Evolutionary conservation across 35 echinoderm and acorn worm genomes (phyloP), one percentile per base, ranked within the genome.

Genomic region (Heliocidaris tuberculata): DNA sequence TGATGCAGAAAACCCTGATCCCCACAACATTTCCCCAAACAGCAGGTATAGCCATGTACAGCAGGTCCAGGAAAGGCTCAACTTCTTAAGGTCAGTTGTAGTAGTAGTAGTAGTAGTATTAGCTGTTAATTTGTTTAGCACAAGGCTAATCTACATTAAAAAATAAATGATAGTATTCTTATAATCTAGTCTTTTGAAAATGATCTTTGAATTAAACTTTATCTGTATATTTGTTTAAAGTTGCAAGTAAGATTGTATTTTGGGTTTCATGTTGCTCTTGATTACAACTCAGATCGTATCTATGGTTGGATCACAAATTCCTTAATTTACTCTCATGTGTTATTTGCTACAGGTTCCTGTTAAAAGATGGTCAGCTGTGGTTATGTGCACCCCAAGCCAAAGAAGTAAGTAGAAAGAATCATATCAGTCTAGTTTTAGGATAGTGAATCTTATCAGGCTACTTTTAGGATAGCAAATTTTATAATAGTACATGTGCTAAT

Each of bases 291-390:
- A n/a, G 52, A 56, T 78, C 27, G 7, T 7, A 78, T 78, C 27
- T 29, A 7, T 21, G 65, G 19, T n/a, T 78, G n/a, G 65, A 78
- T 78, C 27, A 27, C 65, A 27, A 4, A 0, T n/a, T 78, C 65
- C 27, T 89, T 47, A 5, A 48, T 32, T 89, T 16, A 4, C 70
- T 89, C 21, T 88, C 13, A 7, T 88, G 15, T 32, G 19, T n/a
- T 89, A 19, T 89, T 27, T 50, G 56, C 94, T 13, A 21, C 92
- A 97, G 96, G 50, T 99, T 99, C 92, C 92, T 99, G 85, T 93
- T 99, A 29, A 99, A 99, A 96, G 98, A 99, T 94, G 98, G 98
- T 31, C 97, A 97, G 48, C 86, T 99, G 11, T 99, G 98, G 98
- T 94, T 99, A 15, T 97, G 98, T 97, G 98, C 98, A 15, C 97